Base-by-base conservation (phyloP, 1,140 invertebrate genomes). In the Cydia fagiglandana region DNA sequence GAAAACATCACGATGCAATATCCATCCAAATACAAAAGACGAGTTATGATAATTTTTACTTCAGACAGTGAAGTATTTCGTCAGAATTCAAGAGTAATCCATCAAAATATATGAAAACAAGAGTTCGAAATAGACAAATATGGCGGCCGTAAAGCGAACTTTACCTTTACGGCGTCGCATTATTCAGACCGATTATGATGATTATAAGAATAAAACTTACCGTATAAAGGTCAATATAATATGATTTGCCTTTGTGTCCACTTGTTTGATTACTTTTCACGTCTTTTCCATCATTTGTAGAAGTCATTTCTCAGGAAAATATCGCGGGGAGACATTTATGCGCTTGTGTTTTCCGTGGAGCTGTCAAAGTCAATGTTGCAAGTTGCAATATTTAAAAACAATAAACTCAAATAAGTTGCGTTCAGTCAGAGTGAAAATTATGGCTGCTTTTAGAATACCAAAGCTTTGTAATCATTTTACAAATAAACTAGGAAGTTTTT, bases 221-320 rank as follows among this genome's bases (percentile, higher is more conserved):
- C 91, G 92, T 91, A 78, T 91, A 91, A 89, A 91, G 87, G 83
- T 92, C 92, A 87, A 92, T 92, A 84, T 87, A 90, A 90, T 91
- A 90, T 84, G 86, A 78, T 88, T 92, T 92, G 88, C 87, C 86
- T 86, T 89, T 93, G 82, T 81, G 86, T 84, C 85, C 88, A 87
- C 85, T 87, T 81, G 83, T 87, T 88, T 88, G 87, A 86, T 85
- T 87, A 93, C 85, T 92, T 92, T 92, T 93, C 86, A 93, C 89
- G 83, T 93, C 90, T 91, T 93, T 93, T 91, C 88, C 89, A 89
- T 93, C 89, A 93, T 93, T 92, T 92, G 89, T 93, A 88, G 92
- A 93, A 93, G 90, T 93, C 92, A 93, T 93, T 92, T 92, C 92
- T 93, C 86, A 92, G 78, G 88, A 92, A 92, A 93, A 92, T 91